Evolutionary conservation across 2,113 vertebrate species (phyloP).

Genomic region (Malurus cyaneus): DNA sequence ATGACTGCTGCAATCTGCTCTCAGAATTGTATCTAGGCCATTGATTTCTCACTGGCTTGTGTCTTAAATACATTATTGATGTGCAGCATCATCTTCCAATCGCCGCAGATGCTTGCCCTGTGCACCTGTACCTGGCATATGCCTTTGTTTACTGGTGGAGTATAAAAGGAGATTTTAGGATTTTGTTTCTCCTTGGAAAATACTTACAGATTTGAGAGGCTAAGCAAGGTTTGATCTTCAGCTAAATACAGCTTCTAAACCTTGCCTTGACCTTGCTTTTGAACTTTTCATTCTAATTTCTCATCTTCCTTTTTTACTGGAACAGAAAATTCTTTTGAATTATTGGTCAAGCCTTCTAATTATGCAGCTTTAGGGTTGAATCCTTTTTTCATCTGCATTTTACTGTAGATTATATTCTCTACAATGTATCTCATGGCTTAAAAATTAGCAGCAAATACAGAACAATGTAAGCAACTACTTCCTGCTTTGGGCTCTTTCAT

Average conservation of each 20-base stretch:
- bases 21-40: neutral
- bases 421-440: neutral
- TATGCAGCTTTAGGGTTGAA: neutral
- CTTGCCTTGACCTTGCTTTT: neutral
- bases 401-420: neutral
- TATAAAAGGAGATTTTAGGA: neutral
- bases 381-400: neutral
- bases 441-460: neutral
- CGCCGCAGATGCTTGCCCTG: neutral
- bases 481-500: neutral
- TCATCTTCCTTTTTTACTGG: neutral
- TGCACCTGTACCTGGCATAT: neutral
- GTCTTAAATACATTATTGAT: neutral
- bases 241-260: neutral
- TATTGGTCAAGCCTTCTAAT: neutral
- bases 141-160: neutral
- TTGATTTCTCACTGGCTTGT: neutral
- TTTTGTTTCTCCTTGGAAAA: neutral
- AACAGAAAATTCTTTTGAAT: neutral
- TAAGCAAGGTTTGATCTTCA: neutral
- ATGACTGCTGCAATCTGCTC: neutral
- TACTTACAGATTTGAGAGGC: neutral
- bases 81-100: neutral
- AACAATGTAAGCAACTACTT: neutral
- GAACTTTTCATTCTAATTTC: neutral